Percentiles rank a stretch among this genome's conserved stretches.
phyloP scores from a whole-genome alignment of 2,113 vertebrate genomes.

The Nicator chloris region DNA sequence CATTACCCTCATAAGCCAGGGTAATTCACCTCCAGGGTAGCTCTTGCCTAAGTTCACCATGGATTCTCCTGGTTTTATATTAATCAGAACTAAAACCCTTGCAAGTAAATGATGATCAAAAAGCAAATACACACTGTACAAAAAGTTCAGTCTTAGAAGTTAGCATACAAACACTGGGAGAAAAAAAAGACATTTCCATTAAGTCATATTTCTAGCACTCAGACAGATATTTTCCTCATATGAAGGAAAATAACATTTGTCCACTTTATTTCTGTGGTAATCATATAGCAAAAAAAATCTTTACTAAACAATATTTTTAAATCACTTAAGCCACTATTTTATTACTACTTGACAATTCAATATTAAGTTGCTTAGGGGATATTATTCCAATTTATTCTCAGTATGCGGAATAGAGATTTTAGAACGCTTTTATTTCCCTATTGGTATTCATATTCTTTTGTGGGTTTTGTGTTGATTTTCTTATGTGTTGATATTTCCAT shows the following conservation, averaged over 20 bases:
- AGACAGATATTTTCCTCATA: background rate
- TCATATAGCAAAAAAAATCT: background rate
- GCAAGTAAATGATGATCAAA: background rate
- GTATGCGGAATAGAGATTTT: background rate
- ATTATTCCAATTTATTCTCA: background rate
- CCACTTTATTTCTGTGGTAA: background rate
- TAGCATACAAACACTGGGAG: rapidly evolving
- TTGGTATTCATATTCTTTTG: background rate
- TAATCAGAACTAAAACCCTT: background rate
- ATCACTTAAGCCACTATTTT: background rate
- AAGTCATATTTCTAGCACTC: background rate
- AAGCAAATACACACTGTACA: background rate
- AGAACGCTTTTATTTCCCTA: background rate
- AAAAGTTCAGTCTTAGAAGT: background rate
- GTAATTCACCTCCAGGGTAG: background rate
- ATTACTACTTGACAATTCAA: background rate
- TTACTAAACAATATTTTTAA: background rate
- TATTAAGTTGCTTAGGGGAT: background rate
- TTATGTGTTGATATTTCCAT: background rate
- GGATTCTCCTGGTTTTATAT: background rate
- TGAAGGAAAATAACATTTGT: background rate
- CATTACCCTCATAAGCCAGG: background rate
- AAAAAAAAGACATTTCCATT: background rate
- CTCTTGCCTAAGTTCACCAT: background rate
- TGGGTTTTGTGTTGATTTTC: background rate